Evolutionary conservation across 2,797 vertebrate species (phyloP), one percentile per base, ranked within the genome.

Genomic region (Euphonia xanthogaster): DNA sequence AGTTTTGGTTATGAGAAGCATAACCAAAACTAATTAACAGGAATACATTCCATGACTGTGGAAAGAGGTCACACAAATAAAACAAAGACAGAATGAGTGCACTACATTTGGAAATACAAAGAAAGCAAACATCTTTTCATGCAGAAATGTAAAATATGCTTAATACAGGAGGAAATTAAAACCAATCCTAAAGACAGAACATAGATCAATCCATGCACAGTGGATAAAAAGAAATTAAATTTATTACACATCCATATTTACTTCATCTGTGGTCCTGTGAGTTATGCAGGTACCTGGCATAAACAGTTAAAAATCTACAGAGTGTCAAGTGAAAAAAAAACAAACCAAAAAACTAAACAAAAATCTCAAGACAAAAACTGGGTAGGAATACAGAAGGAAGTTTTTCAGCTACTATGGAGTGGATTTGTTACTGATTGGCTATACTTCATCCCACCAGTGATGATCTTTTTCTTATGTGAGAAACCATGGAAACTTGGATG

Each of bases 401-500:
- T 44, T 93, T 94, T 58, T 51, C 2, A 11, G 48, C 83, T 84
- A n/a, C 6, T 66, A 12, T 35, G 58, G 65, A 55, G 44, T 45
- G 31, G 63, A 93, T 84, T 94, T 21, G 35, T 88, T 92, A 94
- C 62, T 50, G 45, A 88, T 57, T 80, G 54, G 58, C 62, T 88
- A 48, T 21, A 73, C 28, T 87, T 82, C 60, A 76, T 48, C 55
- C 22, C 6, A 8, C 44, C 48, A 85, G 30, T 35, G 55, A 82
- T 10, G 70, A 91, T 55, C 47, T 81, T 75, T 87, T 78, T 44
- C 80, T 88, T 76, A 86, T 24, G 48, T 42, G 57, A 90, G 75
- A 93, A 96, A 95, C 85, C 89, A 91, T 54, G 58, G 75, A 94
- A 94, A 94, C 68, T 77, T 94, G 82, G 81, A 94, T 70, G 76